phyloP scores from a whole-genome alignment of 2,888 invertebrate genomes.

The Dastarcus helophoroides region DNA sequence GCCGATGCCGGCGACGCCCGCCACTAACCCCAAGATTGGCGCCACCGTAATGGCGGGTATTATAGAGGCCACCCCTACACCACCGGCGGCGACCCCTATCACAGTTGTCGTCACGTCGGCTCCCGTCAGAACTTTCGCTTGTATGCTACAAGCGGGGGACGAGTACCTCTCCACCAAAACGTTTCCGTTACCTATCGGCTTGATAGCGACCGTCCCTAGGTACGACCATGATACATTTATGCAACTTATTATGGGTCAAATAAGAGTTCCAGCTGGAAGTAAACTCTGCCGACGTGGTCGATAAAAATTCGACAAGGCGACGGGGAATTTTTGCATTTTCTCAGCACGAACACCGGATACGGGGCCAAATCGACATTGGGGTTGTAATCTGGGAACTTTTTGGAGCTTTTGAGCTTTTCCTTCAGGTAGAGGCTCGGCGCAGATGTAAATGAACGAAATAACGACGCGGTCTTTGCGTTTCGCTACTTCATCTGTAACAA shows the following conservation, averaged over 20 bases:
- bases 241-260: conserved; percentile 41
- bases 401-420: conserved; percentile 22
- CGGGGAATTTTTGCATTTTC: conserved; percentile 25
- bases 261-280: conserved; percentile 44
- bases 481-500: conserved; percentile 19
- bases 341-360: conserved; percentile 28
- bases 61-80: conserved; percentile 41
- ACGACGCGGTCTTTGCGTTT: conserved; percentile 23
- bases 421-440: conserved; percentile 25
- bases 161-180: conserved; percentile 24
- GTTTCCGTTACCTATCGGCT: conserved; percentile 22
- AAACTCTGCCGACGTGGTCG: conserved; percentile 36
- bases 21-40: conserved; percentile 37
- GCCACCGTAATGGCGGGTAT: conserved; percentile 42
- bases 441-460: conserved; percentile 24
- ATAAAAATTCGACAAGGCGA: conserved; percentile 28
- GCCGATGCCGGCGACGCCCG: conserved; percentile 22
- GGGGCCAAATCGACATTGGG: conserved; percentile 26
- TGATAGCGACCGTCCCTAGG: conserved; percentile 40
- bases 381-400: conserved; percentile 26
- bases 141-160: conserved; percentile 28
- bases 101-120: conserved; percentile 18
- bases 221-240: conserved; percentile 43
- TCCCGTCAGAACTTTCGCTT: conserved; percentile 20
- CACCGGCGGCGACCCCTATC: conserved; percentile 35